Percentiles rank a stretch among this genome's conserved stretches.
Evolutionary conservation across 2,888 invertebrate genomes (phyloP).

Genomic region (Lepeophtheirus nordmannii): DNA sequence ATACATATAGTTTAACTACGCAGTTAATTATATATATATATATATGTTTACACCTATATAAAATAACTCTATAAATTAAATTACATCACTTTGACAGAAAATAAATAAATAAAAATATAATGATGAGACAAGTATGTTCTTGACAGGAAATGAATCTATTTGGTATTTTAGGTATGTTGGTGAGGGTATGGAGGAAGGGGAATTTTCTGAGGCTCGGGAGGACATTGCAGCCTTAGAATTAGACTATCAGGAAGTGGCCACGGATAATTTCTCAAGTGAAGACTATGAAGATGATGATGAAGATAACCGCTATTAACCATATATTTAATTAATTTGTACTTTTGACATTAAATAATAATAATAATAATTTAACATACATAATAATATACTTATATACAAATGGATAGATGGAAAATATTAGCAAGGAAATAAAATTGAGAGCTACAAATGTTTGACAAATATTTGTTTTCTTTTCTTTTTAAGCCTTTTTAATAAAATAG

Average conservation of each 20-base stretch:
- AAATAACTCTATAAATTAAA: too few species aligned
- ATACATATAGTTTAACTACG: too few species aligned
- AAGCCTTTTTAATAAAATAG: too few species aligned
- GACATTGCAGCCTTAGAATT: slow-evolving; percentile 23
- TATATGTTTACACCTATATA: too few species aligned
- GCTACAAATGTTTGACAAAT: neutral
- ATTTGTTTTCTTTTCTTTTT: neutral
- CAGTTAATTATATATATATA: too few species aligned
- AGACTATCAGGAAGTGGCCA: slow-evolving; percentile 22
- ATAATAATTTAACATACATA: neutral
- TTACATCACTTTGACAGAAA: too few species aligned
- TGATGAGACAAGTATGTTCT: too few species aligned
- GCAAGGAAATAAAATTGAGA: neutral
- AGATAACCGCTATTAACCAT: neutral
- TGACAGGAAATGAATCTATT: too few species aligned
- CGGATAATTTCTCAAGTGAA: neutral
- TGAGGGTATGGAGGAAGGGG: slow-evolving; percentile 25
- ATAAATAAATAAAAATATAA: too few species aligned
- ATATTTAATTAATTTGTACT: neutral
- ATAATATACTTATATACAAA: neutral
- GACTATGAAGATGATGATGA: slow-evolving; percentile 11
- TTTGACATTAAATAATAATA: neutral
- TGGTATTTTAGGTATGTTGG: slow-evolving; percentile 31
- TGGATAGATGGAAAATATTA: neutral
- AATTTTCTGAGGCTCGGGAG: slow-evolving; percentile 24